phyloP scores from a whole-genome alignment of 1,140 invertebrate genomes.

The Tetranychus cinnabarinus region DNA sequence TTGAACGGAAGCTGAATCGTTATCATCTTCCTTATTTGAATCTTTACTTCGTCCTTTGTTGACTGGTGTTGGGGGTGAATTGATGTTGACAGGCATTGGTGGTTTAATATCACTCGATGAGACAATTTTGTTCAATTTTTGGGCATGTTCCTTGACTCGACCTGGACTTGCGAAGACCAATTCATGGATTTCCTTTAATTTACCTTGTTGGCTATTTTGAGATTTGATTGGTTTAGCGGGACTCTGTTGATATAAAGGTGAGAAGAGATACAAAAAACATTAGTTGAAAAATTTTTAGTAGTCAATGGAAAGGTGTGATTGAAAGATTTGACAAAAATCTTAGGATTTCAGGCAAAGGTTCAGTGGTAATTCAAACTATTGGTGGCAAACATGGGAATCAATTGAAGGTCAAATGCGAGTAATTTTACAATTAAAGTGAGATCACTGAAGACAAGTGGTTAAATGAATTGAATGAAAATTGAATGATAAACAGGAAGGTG shows the following conservation, averaged over 20 bases:
- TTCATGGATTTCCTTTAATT: conserved; percentile 12
- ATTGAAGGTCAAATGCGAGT: no score
- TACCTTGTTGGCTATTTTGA: not conserved
- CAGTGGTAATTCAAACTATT: no score
- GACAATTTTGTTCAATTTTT: conserved; percentile 73
- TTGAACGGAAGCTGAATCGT: conserved; percentile 11
- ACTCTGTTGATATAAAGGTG: not conserved
- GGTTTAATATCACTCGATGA: conserved; percentile 39
- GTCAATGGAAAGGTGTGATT: no score
- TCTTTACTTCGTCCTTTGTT: not conserved
- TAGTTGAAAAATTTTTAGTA: no score
- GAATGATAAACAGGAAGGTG: no score
- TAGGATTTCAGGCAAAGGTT: no score
- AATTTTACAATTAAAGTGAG: no score
- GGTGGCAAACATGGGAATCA: no score
- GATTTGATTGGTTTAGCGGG: not conserved
- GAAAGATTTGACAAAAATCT: no score
- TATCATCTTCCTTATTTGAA: conserved; percentile 1
- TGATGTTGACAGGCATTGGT: conserved; percentile 1
- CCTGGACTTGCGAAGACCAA: conserved; percentile 11
- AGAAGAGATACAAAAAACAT: no score
- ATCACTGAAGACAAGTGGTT: no score
- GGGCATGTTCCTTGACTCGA: conserved; percentile 62
- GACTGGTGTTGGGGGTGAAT: not conserved
- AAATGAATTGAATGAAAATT: no score